A percentile compares a stretch with the other conserved stretches of the same genome.
phyloP scores from a whole-genome alignment of 2,113 vertebrate species.

The Vidua macroura region DNA sequence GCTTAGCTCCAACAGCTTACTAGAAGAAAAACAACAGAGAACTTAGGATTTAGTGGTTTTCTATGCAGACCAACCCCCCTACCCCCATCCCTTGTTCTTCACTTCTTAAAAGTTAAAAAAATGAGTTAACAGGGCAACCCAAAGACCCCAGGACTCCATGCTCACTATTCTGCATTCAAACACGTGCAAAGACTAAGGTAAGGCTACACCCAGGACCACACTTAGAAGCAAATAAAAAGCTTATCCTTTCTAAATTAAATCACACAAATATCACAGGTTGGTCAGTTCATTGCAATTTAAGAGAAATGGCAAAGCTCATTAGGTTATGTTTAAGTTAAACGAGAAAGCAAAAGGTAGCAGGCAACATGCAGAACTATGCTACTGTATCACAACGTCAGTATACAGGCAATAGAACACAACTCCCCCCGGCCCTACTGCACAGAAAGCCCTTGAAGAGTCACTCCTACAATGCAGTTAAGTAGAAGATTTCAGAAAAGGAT shows the following conservation, averaged over 20 bases:
- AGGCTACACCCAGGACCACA: background rate
- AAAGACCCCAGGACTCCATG: background rate
- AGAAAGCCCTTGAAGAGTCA: constrained; percentile 49
- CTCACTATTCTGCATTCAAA: background rate
- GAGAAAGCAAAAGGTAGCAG: constrained; percentile 67
- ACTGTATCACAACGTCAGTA: constrained; percentile 56
- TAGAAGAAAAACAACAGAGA: background rate
- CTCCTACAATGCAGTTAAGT: constrained; percentile 49
- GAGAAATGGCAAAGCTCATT: constrained; percentile 42
- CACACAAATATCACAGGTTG: constrained; percentile 31
- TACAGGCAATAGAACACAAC: constrained; percentile 62
- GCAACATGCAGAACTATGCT: constrained; percentile 73
- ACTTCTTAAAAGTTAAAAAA: background rate
- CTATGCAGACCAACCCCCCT: background rate
- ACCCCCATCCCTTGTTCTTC: background rate
- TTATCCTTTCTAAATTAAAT: constrained; percentile 18
- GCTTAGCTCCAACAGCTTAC: constrained; percentile 6
- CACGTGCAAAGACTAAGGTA: background rate
- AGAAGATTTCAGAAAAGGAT: constrained; percentile 74
- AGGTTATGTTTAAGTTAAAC: constrained; percentile 25
- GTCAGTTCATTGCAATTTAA: constrained; percentile 34
- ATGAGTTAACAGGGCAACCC: background rate
- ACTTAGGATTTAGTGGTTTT: background rate
- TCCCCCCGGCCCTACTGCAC: constrained; percentile 38
- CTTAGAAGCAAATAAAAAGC: background rate